Base-by-base conservation (phyloP, 2,888 invertebrate genomes). In the Ernsta delagoae region DNA sequence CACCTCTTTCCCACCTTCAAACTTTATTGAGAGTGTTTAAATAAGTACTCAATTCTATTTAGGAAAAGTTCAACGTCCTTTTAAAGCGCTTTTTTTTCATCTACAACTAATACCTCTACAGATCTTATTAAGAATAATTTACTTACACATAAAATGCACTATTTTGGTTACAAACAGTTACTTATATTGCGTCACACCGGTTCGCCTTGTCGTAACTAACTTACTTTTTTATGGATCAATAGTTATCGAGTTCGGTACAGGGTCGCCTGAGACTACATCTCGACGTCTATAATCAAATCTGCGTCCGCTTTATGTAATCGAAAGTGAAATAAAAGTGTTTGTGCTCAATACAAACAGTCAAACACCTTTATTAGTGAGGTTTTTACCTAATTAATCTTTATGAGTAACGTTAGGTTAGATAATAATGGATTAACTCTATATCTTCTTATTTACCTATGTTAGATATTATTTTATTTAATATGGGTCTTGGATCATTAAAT, bases 191-290 rank as follows among this genome's bases (percentile, higher is more conserved):
- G 61, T 67, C 61, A 67, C 56, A 41, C 59, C 56, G 9, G 67
- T 34, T 62, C 34, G 56, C 67, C 67, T 67, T 67, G 67, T 57
- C 45, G 67, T 67, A 61, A 62, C 67, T 67, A 66, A 59, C 53
- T 66, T 62, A 62, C 56, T 54, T 56, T 62, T 68, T 39, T 48
- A 68, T 62, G 62, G 67, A 68, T 68, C 67, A 62, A 48, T 67
- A 56, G 43, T 36, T 48, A 67, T 67, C 56, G 61, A 67, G 62
- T 62, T 62, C 67, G 62, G 68, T 24, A 50, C 68, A 68, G 68
- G 68, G 68, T 68, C 68, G 39, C 11, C 67, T 7, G 56, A 62
- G 62, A 62, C 62, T 50, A 62, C 66, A 60, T 66, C 66, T 66
- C 43, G 66, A 39, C 24, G 8, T 8, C 16, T 59, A 62, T 60